Conservation (phyloP, 2,888 invertebrate genomes). For the Willowsia nigromaculata region DNA sequence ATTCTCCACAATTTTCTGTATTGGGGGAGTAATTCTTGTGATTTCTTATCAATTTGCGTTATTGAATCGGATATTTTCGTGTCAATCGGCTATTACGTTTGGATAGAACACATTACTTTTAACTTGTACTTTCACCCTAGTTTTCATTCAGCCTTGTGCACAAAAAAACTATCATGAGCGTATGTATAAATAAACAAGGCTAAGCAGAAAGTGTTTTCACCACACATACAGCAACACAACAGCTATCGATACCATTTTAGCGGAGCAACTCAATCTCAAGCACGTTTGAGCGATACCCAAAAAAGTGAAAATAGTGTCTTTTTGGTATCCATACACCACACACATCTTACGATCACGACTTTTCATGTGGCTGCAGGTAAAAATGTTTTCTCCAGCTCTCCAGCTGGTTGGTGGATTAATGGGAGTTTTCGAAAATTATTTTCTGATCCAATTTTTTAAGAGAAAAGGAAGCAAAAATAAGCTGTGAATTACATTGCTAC, state of each 20-base stretch:
- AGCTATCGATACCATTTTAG: constrained; percentile 12
- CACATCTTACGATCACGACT: background rate
- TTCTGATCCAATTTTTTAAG: constrained; percentile 71
- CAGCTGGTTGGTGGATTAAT: constrained; percentile 63
- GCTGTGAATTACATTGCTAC: constrained; percentile 62
- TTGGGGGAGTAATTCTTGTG: constrained; percentile 69
- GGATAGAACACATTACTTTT: constrained; percentile 61
- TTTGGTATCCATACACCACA: background rate
- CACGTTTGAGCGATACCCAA: background rate
- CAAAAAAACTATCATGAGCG: background rate
- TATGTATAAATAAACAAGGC: constrained; percentile 8
- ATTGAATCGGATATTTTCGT: constrained; percentile 79
- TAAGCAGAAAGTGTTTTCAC: background rate
- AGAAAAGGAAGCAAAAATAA: constrained; percentile 60
- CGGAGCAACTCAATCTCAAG: background rate
- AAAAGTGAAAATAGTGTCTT: background rate
- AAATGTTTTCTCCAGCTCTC: constrained; percentile 11
- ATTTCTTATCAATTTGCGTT: constrained; percentile 79
- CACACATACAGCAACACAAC: background rate
- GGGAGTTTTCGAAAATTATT: constrained; percentile 66
- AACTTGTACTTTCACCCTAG: constrained; percentile 66
- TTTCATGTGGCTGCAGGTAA: constrained; percentile 35
- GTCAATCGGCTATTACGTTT: constrained; percentile 77
- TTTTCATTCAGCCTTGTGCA: constrained; percentile 38
- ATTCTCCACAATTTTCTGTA: constrained; percentile 54